Evolutionary conservation across 2,888 invertebrate genomes (phyloP).

Genomic region (Leucozona laternaria): DNA sequence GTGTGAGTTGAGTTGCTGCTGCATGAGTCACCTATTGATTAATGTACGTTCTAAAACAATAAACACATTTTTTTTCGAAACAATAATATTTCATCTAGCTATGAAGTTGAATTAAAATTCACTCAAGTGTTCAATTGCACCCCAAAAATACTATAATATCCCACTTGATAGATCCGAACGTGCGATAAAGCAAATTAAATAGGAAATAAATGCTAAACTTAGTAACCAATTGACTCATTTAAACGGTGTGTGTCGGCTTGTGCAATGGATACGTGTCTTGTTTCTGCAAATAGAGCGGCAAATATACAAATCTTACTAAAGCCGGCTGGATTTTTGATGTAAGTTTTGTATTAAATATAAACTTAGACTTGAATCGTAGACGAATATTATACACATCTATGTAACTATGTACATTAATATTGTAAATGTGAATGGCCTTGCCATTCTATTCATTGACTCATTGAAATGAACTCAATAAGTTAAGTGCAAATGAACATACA

Average conservation of each 20-base stretch:
- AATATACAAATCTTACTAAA: conserved; percentile 25
- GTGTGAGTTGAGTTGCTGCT: neutral
- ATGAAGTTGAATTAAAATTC: conserved; percentile 29
- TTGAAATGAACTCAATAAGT: conserved; percentile 33
- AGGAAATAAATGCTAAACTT: conserved; percentile 36
- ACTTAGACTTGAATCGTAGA: conserved; percentile 4
- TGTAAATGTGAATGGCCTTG: conserved; percentile 27
- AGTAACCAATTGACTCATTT: conserved; percentile 38
- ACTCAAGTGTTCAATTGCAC: conserved; percentile 24
- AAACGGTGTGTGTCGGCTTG: neutral
- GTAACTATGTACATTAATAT: neutral
- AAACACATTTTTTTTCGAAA: conserved; percentile 5
- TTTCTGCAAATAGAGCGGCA: conserved; percentile 29
- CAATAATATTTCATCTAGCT: conserved; percentile 1
- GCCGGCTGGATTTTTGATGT: neutral
- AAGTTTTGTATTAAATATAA: conserved; percentile 2
- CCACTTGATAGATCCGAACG: conserved; percentile 36
- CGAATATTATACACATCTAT: neutral
- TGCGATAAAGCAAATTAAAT: conserved; percentile 28
- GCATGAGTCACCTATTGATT: conserved; percentile 2
- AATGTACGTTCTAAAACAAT: neutral
- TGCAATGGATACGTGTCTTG: conserved; percentile 11
- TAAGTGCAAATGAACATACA: conserved; percentile 16
- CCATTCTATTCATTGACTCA: conserved; percentile 30
- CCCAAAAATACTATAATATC: neutral